Conservation (phyloP, 30 jellyfish, hydroid and myxozoan genomes). For the Aurelia aurita complex sp. Pacific region DNA sequence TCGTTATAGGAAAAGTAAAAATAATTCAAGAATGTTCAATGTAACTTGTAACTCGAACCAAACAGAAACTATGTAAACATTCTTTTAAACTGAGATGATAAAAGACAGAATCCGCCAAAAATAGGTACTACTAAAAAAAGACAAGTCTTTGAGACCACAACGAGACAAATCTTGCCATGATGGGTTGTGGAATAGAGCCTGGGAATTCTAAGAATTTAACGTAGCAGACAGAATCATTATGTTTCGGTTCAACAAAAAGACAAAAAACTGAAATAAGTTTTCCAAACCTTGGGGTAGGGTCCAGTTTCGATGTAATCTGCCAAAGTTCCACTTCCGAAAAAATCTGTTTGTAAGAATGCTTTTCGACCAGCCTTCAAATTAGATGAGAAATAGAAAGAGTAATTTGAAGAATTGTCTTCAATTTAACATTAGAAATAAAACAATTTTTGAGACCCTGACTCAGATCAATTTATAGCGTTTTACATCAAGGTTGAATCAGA, state of each 20-base stretch:
- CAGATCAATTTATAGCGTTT: background rate
- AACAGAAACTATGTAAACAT: too few relatives aligned
- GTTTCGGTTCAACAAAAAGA: background rate
- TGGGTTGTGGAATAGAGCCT: too few relatives aligned
- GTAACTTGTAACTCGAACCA: too few relatives aligned
- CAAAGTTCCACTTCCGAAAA: slow-evolving; percentile 15
- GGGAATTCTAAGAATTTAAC: too few relatives aligned
- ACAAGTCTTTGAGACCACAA: too few relatives aligned
- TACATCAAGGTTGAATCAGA: background rate
- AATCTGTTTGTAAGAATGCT: slow-evolving; percentile 52
- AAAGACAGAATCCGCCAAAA: too few relatives aligned
- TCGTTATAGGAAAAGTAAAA: too few relatives aligned
- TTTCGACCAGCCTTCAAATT: slow-evolving; percentile 51
- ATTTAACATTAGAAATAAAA: background rate
- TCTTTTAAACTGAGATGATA: too few relatives aligned
- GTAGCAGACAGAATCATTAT: too few relatives aligned
- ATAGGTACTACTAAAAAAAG: too few relatives aligned
- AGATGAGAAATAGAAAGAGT: background rate
- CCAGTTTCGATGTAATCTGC: slow-evolving; percentile 5
- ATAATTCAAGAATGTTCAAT: too few relatives aligned
- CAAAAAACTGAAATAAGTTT: background rate
- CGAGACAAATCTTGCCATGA: too few relatives aligned
- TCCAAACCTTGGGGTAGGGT: slow-evolving; percentile 35
- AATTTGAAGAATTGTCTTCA: background rate
- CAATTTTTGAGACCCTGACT: background rate